phyloP scores from a whole-genome alignment of 2,797 vertebrate species.

The Muscicapa comitata region DNA sequence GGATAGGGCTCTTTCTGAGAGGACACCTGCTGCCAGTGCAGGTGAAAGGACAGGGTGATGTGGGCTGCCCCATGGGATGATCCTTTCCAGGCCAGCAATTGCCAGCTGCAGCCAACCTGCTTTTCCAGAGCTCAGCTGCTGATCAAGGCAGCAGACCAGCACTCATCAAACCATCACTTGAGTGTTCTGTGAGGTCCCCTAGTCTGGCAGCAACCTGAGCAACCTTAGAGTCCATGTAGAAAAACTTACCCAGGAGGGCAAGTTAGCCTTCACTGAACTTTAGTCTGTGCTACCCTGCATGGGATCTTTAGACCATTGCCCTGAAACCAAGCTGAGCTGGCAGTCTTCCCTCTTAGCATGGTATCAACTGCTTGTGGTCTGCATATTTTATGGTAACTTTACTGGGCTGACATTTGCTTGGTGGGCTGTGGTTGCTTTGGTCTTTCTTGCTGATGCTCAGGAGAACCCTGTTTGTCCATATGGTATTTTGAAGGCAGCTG shows the following conservation, averaged over 20 bases:
- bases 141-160: neutral
- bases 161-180: neutral
- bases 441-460: neutral
- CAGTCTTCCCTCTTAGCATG: neutral
- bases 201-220: neutral
- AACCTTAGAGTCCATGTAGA: neutral
- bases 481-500: neutral
- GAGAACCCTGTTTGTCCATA: neutral
- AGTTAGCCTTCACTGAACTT: neutral
- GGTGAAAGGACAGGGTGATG: neutral
- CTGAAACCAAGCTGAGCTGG: neutral
- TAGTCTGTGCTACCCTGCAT: neutral
- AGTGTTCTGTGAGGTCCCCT: neutral
- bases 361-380: neutral
- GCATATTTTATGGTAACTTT: neutral
- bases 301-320: neutral
- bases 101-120: neutral
- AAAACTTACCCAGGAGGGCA: neutral
- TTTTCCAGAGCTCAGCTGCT: neutral
- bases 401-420: neutral
- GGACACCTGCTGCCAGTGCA: neutral
- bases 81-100: neutral
- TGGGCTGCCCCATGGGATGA: neutral
- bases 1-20: neutral
- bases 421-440: neutral